A percentile compares a stretch with the other conserved stretches of the same genome.
Evolutionary conservation across 2,888 invertebrate genomes (phyloP).

Genomic region (Therioaphis trifolii): DNA sequence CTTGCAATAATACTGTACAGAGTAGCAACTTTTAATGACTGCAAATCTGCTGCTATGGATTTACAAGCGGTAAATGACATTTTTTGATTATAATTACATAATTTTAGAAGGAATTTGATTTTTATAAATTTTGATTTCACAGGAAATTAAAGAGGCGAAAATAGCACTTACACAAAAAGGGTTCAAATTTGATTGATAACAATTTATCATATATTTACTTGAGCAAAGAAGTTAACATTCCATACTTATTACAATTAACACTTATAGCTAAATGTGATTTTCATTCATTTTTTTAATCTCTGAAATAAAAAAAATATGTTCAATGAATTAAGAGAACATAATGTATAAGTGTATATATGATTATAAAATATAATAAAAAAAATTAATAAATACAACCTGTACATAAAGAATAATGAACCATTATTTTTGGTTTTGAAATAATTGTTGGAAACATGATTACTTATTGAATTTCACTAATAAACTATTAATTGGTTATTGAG

Average conservation of each 20-base stretch:
- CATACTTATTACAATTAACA: conserved; percentile 25
- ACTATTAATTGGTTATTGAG: too few species aligned
- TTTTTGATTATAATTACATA: neutral
- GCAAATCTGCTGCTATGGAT: conserved; percentile 39
- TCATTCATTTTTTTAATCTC: conserved; percentile 46
- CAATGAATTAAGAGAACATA: neutral
- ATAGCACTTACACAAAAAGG: conserved; percentile 40
- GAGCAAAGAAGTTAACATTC: conserved; percentile 37
- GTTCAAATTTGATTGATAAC: conserved; percentile 45
- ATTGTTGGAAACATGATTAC: neutral
- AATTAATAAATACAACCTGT: neutral
- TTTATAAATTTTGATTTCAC: neutral
- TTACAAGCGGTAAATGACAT: conserved; percentile 33
- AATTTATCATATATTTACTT: conserved; percentile 53
- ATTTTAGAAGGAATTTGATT: neutral
- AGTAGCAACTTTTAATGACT: conserved; percentile 48
- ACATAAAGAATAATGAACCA: neutral
- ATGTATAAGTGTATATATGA: neutral
- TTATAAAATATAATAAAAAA: neutral
- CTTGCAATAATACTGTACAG: conserved; percentile 46
- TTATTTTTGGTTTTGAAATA: too few species aligned
- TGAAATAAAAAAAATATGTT: conserved; percentile 54
- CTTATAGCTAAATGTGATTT: conserved; percentile 44
- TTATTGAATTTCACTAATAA: conserved; percentile 1
- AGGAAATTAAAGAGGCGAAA: conserved; percentile 58